A percentile compares a stretch with the other conserved stretches of the same genome.
phyloP scores from a whole-genome alignment of 2,888 invertebrate genomes.

The Eucera pruinosa region DNA sequence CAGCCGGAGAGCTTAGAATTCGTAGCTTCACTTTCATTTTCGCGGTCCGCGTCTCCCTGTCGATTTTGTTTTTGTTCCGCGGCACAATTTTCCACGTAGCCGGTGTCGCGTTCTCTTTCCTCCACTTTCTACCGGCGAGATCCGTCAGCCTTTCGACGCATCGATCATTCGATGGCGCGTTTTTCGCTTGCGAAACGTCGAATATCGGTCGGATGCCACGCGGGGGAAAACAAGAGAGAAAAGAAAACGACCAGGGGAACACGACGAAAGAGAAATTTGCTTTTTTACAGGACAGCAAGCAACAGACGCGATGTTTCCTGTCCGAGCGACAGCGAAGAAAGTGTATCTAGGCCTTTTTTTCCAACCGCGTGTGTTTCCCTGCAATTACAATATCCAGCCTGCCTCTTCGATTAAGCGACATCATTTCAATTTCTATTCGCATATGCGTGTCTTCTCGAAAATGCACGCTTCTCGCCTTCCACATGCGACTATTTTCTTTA shows the following conservation, averaged over 20 bases:
- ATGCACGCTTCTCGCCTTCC: slow-evolving; percentile 25
- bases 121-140: slow-evolving; percentile 63
- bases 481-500: no score
- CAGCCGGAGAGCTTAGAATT: slow-evolving; percentile 6
- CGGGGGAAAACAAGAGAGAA: background rate
- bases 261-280: slow-evolving; percentile 47
- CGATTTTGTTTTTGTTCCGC: slow-evolving; percentile 22
- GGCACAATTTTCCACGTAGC: slow-evolving; percentile 59
- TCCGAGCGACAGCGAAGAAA: slow-evolving; percentile 62
- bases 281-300: slow-evolving; percentile 29
- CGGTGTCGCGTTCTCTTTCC: slow-evolving; percentile 66
- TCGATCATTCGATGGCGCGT: slow-evolving; percentile 29
- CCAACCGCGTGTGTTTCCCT: slow-evolving; percentile 1
- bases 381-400: slow-evolving; percentile 69
- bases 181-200: slow-evolving; percentile 6
- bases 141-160: slow-evolving; percentile 36
- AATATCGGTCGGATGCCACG: slow-evolving; percentile 13
- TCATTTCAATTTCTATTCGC: no score
- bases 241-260: background rate
- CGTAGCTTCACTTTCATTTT: slow-evolving; percentile 55
- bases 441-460: slow-evolving; percentile 9
- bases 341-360: slow-evolving; percentile 53
- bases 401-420: slow-evolving; percentile 68
- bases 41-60: slow-evolving; percentile 28
- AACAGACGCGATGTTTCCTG: slow-evolving; percentile 54